Base-by-base conservation (phyloP, 2,797 vertebrate genomes). In the Takifugu rubripes region DNA sequence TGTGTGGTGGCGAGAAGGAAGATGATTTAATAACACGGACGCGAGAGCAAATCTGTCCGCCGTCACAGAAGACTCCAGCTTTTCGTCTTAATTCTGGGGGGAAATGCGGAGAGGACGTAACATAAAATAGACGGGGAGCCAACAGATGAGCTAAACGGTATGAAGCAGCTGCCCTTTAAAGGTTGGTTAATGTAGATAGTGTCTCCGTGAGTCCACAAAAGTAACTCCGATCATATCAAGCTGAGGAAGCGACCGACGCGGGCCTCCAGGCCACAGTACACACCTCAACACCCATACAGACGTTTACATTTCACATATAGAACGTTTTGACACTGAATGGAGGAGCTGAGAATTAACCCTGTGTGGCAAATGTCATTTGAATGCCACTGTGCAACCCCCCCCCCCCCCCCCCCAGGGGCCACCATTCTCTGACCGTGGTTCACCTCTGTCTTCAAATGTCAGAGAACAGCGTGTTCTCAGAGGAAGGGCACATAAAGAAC, bases 321-420 rank as follows among this genome's bases (percentile, higher is more conserved):
- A 4, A 5, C 3, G 12, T 14, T 40, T 12, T 40, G 33, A 33
- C 33, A 11, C 3, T 7, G 33, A 2, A 33, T 33, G 55, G 43
- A 31, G 58, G 74, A 65, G 65, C 40, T 10, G 50, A 70, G 64
- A 5, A 42, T 79, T 79, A 82, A 84, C 77, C 66, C 74, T 70
- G 72, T 70, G 62, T 64, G 12, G 27, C 49, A 59, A 61, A 65
- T 56, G 54, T 63, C 64, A 24, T 48, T 62, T 69, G 58, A 67
- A 44, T 64, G 70, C 61, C 65, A 54, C 66, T 74, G 67, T 33
- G 31, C 8, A 33, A 10, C 31, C 6, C 6, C 29, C 29, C 29
- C 29, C 29, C 29, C 6, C 29, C 5, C 29, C 47, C 61, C 64
- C 31, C 56, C 57, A 12, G 58, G 66, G 49, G 54, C 53, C 50